Percentiles rank a stretch among this genome's conserved stretches.
Conservation (phyloP, 1,140 invertebrate genomes). For the Anthonomus grandis region DNA sequence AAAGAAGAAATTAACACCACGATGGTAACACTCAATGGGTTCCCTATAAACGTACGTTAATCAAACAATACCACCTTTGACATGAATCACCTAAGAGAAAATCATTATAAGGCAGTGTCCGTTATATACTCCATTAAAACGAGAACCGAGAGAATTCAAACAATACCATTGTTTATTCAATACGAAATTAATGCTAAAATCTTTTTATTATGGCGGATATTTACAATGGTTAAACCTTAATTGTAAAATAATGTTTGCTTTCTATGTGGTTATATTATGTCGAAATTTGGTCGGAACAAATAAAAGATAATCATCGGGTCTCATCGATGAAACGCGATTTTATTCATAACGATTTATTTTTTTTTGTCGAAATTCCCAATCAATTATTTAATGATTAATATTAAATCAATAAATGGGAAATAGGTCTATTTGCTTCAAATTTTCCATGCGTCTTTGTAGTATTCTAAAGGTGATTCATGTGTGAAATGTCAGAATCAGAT, state of each 20-base stretch:
- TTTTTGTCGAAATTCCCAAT: too few relatives aligned
- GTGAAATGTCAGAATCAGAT: too few relatives aligned
- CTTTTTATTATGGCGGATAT: conserved; percentile 28
- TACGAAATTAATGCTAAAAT: conserved; percentile 25
- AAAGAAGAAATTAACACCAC: background rate
- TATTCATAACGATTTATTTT: too few relatives aligned
- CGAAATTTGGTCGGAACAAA: conserved; percentile 26
- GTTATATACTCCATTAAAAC: conserved; percentile 21
- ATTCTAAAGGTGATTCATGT: too few relatives aligned
- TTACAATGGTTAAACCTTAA: conserved; percentile 26
- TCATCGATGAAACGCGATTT: too few relatives aligned
- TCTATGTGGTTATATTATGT: conserved; percentile 24
- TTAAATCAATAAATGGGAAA: too few relatives aligned
- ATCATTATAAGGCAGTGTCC: conserved; percentile 16
- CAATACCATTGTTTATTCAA: conserved; percentile 24
- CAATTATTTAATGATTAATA: too few relatives aligned
- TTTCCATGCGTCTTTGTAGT: too few relatives aligned
- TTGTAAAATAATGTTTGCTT: conserved; percentile 28
- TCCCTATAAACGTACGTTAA: background rate
- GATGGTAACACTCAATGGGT: background rate
- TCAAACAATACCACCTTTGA: conserved; percentile 12
- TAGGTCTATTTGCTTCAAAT: too few relatives aligned
- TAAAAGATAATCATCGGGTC: conserved; percentile 27
- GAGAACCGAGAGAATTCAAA: conserved; percentile 21
- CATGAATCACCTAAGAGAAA: conserved; percentile 18